Conservation (phyloP, 2,113 vertebrate species). For the Dromaius novaehollandiae region DNA sequence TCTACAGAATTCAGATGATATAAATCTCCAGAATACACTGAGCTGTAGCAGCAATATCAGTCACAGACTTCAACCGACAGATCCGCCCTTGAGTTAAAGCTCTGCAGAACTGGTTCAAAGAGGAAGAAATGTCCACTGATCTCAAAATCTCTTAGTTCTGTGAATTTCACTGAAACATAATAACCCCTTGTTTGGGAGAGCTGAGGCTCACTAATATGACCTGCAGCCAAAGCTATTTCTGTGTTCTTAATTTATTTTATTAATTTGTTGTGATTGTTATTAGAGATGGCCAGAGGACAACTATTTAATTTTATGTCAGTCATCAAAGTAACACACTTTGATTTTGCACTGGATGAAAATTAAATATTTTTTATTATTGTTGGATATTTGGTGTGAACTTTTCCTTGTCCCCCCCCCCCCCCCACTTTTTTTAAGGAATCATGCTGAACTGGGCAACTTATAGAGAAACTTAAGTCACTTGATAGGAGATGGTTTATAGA, state of each 20-base stretch:
- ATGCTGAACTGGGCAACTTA: neutral
- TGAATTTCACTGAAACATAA: neutral
- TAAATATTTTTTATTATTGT: neutral
- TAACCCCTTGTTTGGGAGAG: neutral
- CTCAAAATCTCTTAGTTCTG: neutral
- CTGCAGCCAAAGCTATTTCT: neutral
- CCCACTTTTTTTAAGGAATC: neutral
- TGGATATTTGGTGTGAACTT: neutral
- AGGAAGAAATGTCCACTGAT: neutral
- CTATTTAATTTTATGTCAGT: neutral
- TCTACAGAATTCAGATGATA: neutral
- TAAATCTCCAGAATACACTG: neutral
- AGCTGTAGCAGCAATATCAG: neutral
- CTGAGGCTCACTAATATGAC: neutral
- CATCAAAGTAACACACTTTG: neutral
- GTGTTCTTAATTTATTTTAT: neutral
- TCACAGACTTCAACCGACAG: rapidly evolving
- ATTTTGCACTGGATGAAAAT: neutral
- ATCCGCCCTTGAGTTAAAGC: neutral
- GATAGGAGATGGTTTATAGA: neutral
- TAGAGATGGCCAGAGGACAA: neutral
- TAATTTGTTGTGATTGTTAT: neutral
- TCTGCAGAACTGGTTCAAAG: neutral
- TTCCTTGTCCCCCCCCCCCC: neutral
- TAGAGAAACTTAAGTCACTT: neutral